These are phyloP conservation scores for Eristalinus aeneus DNA, from an alignment of 2,888 invertebrate genomes.

Conservation along the genomic window DNA sequence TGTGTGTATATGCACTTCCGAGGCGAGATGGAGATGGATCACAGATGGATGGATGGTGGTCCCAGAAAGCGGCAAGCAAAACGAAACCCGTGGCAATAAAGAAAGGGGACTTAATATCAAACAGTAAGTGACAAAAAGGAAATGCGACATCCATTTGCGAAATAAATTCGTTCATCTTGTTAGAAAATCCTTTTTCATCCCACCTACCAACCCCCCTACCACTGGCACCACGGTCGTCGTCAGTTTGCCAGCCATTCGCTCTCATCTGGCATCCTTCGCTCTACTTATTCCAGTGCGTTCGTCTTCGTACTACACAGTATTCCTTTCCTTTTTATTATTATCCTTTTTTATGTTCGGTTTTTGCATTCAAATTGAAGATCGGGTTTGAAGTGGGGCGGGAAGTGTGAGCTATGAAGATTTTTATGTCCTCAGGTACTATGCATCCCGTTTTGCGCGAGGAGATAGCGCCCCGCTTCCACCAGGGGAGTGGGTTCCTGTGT, in stretches of 20 bases:
- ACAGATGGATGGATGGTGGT: slow-evolving; percentile 35
- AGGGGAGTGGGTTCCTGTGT: neutral
- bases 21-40: slow-evolving; percentile 54
- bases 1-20: slow-evolving; percentile 22
- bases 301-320: neutral
- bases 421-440: slow-evolving; percentile 49
- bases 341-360: slow-evolving; percentile 69
- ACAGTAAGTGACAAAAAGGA: slow-evolving; percentile 70
- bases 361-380: slow-evolving; percentile 71
- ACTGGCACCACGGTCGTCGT: neutral
- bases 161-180: slow-evolving; percentile 69
- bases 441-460: slow-evolving; percentile 3
- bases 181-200: slow-evolving; percentile 58
- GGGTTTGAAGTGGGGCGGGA: slow-evolving; percentile 18
- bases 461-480: slow-evolving; percentile 7
- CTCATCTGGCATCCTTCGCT: slow-evolving; percentile 61
- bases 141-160: slow-evolving; percentile 70
- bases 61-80: neutral
- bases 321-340: slow-evolving; percentile 54
- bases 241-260: slow-evolving; percentile 2
- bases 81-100: slow-evolving; percentile 45
- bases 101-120: slow-evolving; percentile 65
- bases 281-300: slow-evolving; percentile 49
- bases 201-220: neutral
- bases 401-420: slow-evolving; percentile 22